Percentiles rank a stretch among this genome's conserved stretches.
Conservation (phyloP, 2,113 vertebrate species). For the Rhinogobius similis region DNA sequence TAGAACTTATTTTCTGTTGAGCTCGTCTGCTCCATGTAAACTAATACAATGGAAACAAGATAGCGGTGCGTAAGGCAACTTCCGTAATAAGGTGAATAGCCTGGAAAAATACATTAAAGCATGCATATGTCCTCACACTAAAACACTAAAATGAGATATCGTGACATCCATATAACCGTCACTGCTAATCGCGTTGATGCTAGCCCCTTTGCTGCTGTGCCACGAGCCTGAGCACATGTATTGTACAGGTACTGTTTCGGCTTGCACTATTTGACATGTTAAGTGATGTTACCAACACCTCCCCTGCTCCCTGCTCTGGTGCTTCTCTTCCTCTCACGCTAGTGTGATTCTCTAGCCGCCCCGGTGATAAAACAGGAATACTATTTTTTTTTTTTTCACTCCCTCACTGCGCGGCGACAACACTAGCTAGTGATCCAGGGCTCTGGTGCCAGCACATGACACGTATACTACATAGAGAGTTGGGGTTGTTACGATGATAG, state of each 20-base stretch:
- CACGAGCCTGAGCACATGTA: not conserved
- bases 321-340: not conserved
- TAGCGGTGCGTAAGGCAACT: no score
- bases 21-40: no score
- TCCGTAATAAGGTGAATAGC: no score
- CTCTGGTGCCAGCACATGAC: not conserved
- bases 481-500: slow-evolving; percentile 22
- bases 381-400: not conserved
- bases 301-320: slow-evolving; percentile 22
- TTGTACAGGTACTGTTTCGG: not conserved
- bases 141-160: not conserved
- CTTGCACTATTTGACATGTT: slow-evolving; percentile 30
- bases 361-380: slow-evolving; percentile 7
- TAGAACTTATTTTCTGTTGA: no score
- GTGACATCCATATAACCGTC: not conserved
- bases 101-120: no score
- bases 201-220: not conserved
- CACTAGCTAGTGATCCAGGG: not conserved
- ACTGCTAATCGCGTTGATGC: not conserved
- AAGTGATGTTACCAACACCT: slow-evolving; percentile 29
- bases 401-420: not conserved
- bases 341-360: slow-evolving; percentile 11
- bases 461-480: slow-evolving; percentile 13
- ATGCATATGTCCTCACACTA: no score
- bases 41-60: no score